Evolutionary conservation across 2,797 vertebrate genomes (phyloP), one percentile per base, ranked within the genome.

Genomic region (Chanos chanos): DNA sequence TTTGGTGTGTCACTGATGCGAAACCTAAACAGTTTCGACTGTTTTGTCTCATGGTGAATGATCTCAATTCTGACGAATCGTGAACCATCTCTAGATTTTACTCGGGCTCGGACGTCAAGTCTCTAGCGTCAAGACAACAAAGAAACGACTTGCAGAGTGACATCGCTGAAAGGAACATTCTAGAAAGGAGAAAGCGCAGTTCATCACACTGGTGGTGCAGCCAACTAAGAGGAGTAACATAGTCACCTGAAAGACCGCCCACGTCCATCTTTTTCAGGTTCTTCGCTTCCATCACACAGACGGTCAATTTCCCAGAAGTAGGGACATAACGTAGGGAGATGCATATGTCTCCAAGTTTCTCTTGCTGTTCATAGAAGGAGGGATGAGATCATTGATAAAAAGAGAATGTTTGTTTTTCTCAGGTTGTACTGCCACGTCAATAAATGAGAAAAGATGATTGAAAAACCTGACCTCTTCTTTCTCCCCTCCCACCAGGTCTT

Each of bases 201-300:
- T n/a, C n/a, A n/a, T n/a, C n/a, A n/a, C n/a, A n/a, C n/a, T 3
- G 1, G 25, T 31, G 31, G 5, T 15, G 9, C 21, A 30, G 16
- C 16, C n/a, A n/a, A 43, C 3, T 21, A 9, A 16, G 40, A 6
- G 34, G 1, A 1, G 25, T 30, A 31, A 4, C 19, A 6, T 4
- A 21, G 19, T 74, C 44, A 94, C 94, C 94, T 79, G 94, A 95
- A 49, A 95, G 85, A 50, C 94, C 94, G 37, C 91, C 93, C 0
- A 94, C 90, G 0, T 95, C 93, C 94, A 95, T 94, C 78, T 95
- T 94, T 77, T 95, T 95, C 66, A 95, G 83, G 80, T 94, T 94
- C 75, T 95, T 95, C 28, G 93, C 94, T 65, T 95, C 93, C 87
- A 95, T 87, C 59, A 95, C 73, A 44, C 93, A 93, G 45, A 95